Conservation (phyloP, 1,140 invertebrate genomes). For the Drosophila azteca region DNA sequence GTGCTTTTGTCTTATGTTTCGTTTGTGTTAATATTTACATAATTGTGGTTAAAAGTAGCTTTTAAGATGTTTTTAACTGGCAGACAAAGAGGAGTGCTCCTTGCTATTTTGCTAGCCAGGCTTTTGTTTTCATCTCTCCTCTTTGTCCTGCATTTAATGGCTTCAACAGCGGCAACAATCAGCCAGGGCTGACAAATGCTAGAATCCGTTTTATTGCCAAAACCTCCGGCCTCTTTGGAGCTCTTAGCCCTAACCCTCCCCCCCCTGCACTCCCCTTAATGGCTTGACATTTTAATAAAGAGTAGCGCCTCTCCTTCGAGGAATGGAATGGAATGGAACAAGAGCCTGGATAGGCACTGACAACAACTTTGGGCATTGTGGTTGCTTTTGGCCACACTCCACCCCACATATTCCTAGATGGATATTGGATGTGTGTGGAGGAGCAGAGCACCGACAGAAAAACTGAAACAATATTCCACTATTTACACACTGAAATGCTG, state of each 20-base stretch:
- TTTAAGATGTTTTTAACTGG: constrained; percentile 79
- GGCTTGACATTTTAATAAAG: constrained; percentile 79
- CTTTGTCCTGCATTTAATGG: constrained; percentile 50
- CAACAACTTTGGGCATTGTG: constrained; percentile 57
- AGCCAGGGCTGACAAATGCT: constrained; percentile 42
- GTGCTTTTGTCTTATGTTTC: constrained; percentile 57
- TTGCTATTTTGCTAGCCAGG: constrained; percentile 44
- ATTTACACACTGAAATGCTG: constrained; percentile 58
- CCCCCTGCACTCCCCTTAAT: too few species aligned
- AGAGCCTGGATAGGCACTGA: not conserved
- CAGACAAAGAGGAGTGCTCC: constrained; percentile 35
- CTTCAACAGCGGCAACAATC: constrained; percentile 4
- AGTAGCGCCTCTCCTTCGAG: constrained; percentile 7
- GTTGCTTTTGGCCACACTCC: constrained; percentile 36
- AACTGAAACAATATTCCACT: constrained; percentile 36
- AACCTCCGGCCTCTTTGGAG: not conserved
- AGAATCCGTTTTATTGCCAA: constrained; percentile 49
- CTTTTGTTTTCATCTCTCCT: constrained; percentile 32
- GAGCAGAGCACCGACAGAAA: not conserved
- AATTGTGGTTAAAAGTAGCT: constrained; percentile 80
- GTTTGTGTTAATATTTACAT: constrained; percentile 79
- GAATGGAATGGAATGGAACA: not conserved
- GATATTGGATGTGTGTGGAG: too few species aligned
- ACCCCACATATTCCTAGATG: constrained; percentile 5
- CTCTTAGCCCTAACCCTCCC: not conserved